phyloP scores from a whole-genome alignment of 2,113 vertebrate genomes.

The Thymallus thymallus region DNA sequence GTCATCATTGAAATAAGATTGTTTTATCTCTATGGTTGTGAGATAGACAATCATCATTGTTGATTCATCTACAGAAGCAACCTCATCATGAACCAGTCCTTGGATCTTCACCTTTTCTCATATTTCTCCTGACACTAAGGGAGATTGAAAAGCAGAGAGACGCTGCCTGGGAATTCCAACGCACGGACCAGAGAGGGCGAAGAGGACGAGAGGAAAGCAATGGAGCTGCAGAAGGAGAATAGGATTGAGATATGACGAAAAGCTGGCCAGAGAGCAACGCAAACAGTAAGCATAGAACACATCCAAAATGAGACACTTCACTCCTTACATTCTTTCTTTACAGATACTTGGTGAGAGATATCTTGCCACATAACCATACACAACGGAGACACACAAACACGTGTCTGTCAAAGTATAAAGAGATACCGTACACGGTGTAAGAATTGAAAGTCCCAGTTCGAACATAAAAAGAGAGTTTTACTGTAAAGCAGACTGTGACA shows the following conservation, averaged over 20 bases:
- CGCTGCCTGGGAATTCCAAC: slow-evolving; percentile 51
- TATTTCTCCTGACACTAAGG: slow-evolving; percentile 31
- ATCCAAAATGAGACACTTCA: background rate
- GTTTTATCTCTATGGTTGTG: no score
- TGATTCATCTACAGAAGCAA: background rate
- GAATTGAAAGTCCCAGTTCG: background rate
- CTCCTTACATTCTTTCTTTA: background rate
- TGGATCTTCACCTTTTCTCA: background rate
- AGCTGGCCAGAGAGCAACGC: slow-evolving; percentile 67
- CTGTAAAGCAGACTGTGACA: background rate
- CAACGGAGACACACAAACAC: background rate
- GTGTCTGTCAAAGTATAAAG: background rate
- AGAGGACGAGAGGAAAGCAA: slow-evolving; percentile 44
- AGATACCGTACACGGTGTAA: background rate
- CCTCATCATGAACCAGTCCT: background rate
- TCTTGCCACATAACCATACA: background rate
- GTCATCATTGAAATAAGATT: no score
- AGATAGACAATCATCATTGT: background rate
- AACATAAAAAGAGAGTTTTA: background rate
- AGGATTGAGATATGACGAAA: slow-evolving; percentile 59
- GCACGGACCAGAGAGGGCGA: slow-evolving; percentile 49
- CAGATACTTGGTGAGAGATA: background rate
- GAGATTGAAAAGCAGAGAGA: slow-evolving; percentile 52
- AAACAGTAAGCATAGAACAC: slow-evolving; percentile 53
- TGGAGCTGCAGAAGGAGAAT: slow-evolving; percentile 46